Conservation (phyloP, 2,888 invertebrate species). For the Drosophila fungiperda region DNA sequence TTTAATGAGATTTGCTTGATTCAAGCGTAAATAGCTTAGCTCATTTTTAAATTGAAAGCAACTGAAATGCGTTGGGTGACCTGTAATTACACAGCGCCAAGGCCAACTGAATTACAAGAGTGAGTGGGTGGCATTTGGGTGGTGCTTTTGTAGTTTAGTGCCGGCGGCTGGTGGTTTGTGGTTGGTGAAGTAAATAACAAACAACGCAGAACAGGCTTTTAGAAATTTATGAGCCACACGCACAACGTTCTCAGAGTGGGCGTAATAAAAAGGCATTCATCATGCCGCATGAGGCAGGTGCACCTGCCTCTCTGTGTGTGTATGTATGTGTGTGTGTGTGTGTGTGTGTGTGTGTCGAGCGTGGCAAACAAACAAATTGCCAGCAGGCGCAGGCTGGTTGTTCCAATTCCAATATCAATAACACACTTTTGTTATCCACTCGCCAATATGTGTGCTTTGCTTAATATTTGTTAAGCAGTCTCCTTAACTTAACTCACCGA, state of each 20-base stretch:
- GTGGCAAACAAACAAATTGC: constrained; percentile 32
- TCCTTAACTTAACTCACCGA: constrained; percentile 77
- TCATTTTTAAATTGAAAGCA: neutral
- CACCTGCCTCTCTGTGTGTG: constrained; percentile 6
- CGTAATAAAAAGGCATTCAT: constrained; percentile 66
- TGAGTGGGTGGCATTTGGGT: neutral
- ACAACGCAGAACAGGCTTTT: constrained; percentile 37
- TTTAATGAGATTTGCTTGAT: neutral
- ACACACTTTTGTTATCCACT: neutral
- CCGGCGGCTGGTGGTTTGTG: neutral
- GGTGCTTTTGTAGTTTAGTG: neutral
- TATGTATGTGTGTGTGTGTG: neutral
- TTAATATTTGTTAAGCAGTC: constrained; percentile 28
- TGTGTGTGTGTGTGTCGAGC: constrained; percentile 7
- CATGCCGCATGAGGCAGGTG: constrained; percentile 55
- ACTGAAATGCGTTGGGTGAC: neutral
- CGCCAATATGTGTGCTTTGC: constrained; percentile 39
- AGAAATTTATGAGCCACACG: constrained; percentile 66
- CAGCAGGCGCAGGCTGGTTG: constrained; percentile 23
- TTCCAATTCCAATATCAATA: constrained; percentile 35
- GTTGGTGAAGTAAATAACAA: constrained; percentile 8
- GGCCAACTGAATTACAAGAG: neutral
- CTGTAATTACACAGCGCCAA: neutral
- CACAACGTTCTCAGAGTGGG: constrained; percentile 39
- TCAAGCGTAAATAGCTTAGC: neutral